Percentiles rank a stretch among this genome's conserved stretches.
These are phyloP conservation scores for Sylvia borin DNA, from an alignment of 2,797 vertebrate genomes.

Conservation along the genomic window DNA sequence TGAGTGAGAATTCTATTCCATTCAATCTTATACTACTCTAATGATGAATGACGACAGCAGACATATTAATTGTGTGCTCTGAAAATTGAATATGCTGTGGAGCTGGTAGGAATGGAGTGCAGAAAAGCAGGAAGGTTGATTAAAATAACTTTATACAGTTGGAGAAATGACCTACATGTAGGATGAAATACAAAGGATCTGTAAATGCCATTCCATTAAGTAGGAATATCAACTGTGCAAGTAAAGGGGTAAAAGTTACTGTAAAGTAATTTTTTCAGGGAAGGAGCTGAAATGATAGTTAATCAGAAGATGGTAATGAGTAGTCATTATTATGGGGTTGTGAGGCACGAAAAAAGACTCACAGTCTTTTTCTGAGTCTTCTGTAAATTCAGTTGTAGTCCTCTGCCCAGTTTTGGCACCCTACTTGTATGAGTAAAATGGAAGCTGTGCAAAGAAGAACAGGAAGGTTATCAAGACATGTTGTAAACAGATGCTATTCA, in stretches of 20 bases:
- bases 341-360: not conserved
- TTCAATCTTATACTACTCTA: not conserved
- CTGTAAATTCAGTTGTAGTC: not conserved
- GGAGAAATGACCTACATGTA: not conserved
- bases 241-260: not conserved
- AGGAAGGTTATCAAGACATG: not conserved
- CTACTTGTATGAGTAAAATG: not conserved
- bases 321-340: not conserved
- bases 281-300: not conserved
- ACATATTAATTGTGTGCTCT: not conserved
- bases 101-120: not conserved
- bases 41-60: not conserved
- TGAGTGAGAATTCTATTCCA: not conserved
- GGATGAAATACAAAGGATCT: not conserved
- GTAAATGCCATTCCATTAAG: not conserved
- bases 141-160: not conserved
- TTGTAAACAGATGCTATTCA: not conserved
- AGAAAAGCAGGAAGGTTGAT: not conserved
- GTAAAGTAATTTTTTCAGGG: not conserved
- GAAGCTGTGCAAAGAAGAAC: not conserved
- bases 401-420: not conserved
- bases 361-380: not conserved
- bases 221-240: not conserved
- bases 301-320: not conserved
- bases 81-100: not conserved